Percentiles rank a stretch among this genome's conserved stretches.
These are phyloP conservation scores for Xerus rutilus DNA, from an alignment of 2,797 vertebrate genomes.

Conservation along the genomic window DNA sequence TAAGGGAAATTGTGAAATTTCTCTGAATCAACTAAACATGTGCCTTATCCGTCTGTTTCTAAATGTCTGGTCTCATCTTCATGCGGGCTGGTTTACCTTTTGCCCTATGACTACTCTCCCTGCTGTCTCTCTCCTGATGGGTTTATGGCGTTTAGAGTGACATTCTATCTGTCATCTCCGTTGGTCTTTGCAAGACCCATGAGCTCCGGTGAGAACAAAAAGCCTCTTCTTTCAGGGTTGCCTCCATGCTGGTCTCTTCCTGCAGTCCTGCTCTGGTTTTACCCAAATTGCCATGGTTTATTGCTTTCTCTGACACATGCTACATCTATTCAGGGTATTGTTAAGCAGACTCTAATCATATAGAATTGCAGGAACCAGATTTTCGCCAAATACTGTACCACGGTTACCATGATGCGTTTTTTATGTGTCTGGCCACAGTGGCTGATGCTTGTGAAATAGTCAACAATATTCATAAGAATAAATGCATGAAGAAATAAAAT, in stretches of 20 bases:
- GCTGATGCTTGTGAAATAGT: not conserved
- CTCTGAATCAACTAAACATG: not conserved
- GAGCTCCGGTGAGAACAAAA: not conserved
- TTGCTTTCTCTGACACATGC: not conserved
- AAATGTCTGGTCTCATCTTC: not conserved
- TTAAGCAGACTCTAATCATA: not conserved
- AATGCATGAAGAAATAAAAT: not conserved
- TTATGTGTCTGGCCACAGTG: not conserved
- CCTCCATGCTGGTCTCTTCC: not conserved
- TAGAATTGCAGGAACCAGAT: not conserved
- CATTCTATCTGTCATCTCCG: too few relatives aligned
- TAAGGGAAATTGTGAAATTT: not conserved
- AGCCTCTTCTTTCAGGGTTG: not conserved
- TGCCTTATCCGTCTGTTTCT: not conserved
- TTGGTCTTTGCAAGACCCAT: not conserved
- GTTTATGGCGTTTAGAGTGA: not conserved
- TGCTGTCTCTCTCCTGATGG: not conserved
- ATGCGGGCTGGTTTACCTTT: not conserved
- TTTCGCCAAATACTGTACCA: not conserved
- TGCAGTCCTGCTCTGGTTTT: not conserved
- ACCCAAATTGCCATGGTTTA: not conserved
- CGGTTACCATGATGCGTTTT: not conserved
- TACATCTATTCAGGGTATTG: not conserved
- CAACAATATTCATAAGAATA: not conserved
- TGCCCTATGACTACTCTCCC: accelerated